A percentile compares a stretch with the other conserved stretches of the same genome.
Conservation (phyloP, 1,140 invertebrate species). For the Aradophagus sp. region DNA sequence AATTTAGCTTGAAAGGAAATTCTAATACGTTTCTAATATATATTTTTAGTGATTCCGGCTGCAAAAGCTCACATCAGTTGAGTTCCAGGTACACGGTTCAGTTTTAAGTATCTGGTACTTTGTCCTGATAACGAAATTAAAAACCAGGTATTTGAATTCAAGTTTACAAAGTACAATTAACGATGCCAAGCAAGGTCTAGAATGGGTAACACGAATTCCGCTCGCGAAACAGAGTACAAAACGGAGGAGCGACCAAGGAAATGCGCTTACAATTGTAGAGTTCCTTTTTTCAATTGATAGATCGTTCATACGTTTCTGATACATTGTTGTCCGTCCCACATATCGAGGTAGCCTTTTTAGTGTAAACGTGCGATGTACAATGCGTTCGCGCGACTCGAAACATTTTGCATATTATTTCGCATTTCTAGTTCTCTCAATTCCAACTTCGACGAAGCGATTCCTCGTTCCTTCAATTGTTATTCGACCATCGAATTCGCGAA, state of each 20-base stretch:
- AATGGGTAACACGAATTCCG: conserved; percentile 9
- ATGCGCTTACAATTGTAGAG: conserved; percentile 39
- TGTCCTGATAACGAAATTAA: no score
- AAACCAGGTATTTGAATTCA: no score
- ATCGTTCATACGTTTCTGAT: conserved; percentile 18
- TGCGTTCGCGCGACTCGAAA: conserved; percentile 16
- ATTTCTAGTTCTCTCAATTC: neutral
- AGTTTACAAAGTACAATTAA: neutral
- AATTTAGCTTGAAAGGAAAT: no score
- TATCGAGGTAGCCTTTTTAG: conserved; percentile 5
- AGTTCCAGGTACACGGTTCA: no score
- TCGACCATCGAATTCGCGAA: conserved; percentile 10
- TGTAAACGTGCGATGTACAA: conserved; percentile 21
- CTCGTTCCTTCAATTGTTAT: neutral
- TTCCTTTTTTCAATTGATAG: conserved; percentile 29
- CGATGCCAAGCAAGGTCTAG: neutral
- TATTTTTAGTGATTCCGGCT: no score
- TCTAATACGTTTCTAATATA: no score
- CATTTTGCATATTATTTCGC: no score
- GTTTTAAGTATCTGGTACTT: no score
- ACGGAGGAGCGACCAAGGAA: conserved; percentile 31
- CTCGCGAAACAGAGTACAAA: conserved; percentile 56
- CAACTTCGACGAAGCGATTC: conserved; percentile 38
- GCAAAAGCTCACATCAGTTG: no score
- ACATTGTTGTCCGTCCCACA: conserved; percentile 12